phyloP scores from a whole-genome alignment of 1,140 invertebrate genomes.

The Rhizoglyphus robini region DNA sequence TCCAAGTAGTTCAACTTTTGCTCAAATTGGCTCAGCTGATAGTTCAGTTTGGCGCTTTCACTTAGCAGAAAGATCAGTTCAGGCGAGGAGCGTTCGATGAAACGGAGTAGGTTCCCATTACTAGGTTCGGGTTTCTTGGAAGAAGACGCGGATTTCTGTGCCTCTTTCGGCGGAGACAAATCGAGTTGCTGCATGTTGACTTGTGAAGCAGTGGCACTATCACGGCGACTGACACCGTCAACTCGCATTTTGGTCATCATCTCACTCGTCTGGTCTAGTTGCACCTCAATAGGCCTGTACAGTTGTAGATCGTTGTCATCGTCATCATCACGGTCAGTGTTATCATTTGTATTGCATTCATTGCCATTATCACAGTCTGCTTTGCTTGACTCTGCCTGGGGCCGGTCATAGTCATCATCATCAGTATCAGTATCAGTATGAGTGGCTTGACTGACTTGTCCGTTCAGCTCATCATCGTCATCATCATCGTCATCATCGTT shows the following conservation, averaged over 20 bases:
- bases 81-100: constrained; percentile 1
- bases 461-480: not conserved
- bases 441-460: not conserved
- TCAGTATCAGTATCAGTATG: not conserved
- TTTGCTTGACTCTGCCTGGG: not conserved
- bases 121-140: not conserved
- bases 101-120: not conserved
- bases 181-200: not conserved
- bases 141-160: not conserved
- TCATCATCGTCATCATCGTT: not conserved
- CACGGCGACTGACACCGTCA: not conserved
- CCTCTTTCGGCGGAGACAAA: not conserved
- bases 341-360: not conserved
- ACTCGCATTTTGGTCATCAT: too few species aligned
- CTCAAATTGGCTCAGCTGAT: constrained; percentile 8
- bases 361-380: not conserved
- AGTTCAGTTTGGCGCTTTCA: not conserved
- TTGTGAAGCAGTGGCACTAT: not conserved
- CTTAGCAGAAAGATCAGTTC: constrained; percentile 6
- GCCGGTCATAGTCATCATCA: not conserved
- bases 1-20: not conserved
- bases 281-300: not conserved
- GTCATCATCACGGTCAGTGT: not conserved
- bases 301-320: not conserved
- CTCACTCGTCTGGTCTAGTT: too few species aligned